phyloP scores from a whole-genome alignment of 2,888 invertebrate genomes.

The Erannis defoliaria region DNA sequence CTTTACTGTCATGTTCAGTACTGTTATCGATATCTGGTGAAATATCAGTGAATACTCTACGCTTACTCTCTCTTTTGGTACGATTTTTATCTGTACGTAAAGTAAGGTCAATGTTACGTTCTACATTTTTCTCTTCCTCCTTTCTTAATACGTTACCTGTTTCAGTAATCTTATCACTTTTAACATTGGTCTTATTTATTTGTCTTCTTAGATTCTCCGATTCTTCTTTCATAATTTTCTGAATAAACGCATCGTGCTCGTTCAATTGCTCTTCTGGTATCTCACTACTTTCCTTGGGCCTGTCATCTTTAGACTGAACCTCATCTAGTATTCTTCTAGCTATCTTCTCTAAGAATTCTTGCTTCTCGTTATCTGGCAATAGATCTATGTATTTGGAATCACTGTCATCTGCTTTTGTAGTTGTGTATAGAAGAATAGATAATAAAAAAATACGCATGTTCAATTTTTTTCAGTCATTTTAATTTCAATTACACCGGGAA shows the following conservation, averaged over 20 bases:
- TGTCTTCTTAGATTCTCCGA: slow-evolving; percentile 50
- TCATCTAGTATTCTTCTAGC: slow-evolving; percentile 69
- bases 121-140: background rate
- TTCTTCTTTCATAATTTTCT: slow-evolving; percentile 66
- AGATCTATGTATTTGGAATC: slow-evolving; percentile 70
- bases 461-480: slow-evolving; percentile 47
- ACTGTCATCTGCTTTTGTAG: slow-evolving; percentile 48
- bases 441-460: slow-evolving; percentile 55
- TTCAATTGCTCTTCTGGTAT: slow-evolving; percentile 61
- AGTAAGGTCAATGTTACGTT: slow-evolving; percentile 18
- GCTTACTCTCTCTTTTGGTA: background rate
- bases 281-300: slow-evolving; percentile 51
- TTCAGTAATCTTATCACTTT: slow-evolving; percentile 3
- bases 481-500: slow-evolving; percentile 34
- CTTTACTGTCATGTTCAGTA: slow-evolving; percentile 13
- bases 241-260: slow-evolving; percentile 62
- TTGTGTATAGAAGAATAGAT: slow-evolving; percentile 41
- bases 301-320: slow-evolving; percentile 52
- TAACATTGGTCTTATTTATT: slow-evolving; percentile 30
- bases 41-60: slow-evolving; percentile 14
- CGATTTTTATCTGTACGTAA: slow-evolving; percentile 13
- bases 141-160: background rate
- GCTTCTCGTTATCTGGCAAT: slow-evolving; percentile 69
- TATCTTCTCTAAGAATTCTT: slow-evolving; percentile 66
- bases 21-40: slow-evolving; percentile 4